These are phyloP conservation scores for Caenorhabditis wallacei DNA, from an alignment of 2,888 invertebrate species.

Conservation along the genomic window DNA sequence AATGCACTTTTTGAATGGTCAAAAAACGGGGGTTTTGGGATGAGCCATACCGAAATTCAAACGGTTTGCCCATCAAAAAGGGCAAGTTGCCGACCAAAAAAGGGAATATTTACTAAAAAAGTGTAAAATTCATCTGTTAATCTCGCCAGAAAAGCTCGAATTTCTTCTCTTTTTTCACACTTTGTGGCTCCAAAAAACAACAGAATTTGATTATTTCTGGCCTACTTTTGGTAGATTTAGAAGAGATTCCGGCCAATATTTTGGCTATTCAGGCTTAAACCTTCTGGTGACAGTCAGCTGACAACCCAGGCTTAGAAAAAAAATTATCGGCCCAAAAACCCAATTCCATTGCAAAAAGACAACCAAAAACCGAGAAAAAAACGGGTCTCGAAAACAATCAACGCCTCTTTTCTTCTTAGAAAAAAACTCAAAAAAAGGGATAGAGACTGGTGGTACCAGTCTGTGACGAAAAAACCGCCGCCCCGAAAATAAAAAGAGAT, in stretches of 20 bases:
- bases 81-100: neutral
- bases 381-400: slow-evolving; percentile 39
- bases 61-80: neutral
- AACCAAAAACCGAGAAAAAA: neutral
- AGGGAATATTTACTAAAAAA: neutral
- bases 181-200: slow-evolving; percentile 2
- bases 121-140: neutral
- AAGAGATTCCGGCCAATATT: too few relatives aligned
- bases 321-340: too few relatives aligned
- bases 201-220: too few relatives aligned
- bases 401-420: slow-evolving; percentile 22
- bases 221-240: too few relatives aligned
- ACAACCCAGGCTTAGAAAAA: too few relatives aligned
- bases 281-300: too few relatives aligned
- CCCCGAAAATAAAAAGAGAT: neutral
- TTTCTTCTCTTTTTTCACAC: slow-evolving; percentile 9
- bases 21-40: neutral
- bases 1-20: too few relatives aligned
- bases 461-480: neutral
- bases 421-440: neutral
- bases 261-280: too few relatives aligned
- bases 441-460: slow-evolving; percentile 4
- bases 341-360: neutral
- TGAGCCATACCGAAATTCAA: too few relatives aligned
- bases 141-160: neutral